Base-by-base conservation (phyloP, 2,113 vertebrate genomes). In the Microtus ochrogaster region DNA sequence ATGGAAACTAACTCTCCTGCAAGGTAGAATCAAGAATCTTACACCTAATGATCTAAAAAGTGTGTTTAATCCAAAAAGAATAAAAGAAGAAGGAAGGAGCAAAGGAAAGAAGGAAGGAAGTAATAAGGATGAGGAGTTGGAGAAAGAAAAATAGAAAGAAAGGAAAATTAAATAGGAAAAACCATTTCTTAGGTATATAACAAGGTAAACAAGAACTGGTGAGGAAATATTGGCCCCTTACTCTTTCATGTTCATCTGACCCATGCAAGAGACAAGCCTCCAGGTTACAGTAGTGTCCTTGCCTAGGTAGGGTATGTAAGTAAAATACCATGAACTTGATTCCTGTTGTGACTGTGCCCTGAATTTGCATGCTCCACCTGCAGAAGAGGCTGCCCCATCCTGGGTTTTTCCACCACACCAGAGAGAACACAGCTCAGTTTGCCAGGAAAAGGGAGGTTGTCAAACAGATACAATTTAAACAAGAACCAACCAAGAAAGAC, bases 221-320 rank as follows among this genome's bases (percentile, higher is more conserved):
- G 0, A 78, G 28, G 2, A 28, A 21, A 66, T 47, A 0, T 30
- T 65, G 22, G 4, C 6, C 3, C 8, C 14, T 28, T 14, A n/a
- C 1, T 83, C 1, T 77, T 2, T 13, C 44, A 7, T 33, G 4
- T 73, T 68, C 36, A 49, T 22, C 21, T 49, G 24, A 85, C 10
- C 11, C 16, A 22, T 9, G 33, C 0, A 16, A 7, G 26, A 73
- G 39, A 30, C 10, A 17, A 26, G 7, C 30, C 6, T 33, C 22
- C n/a, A 77, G 17, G 3, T 66, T 9, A 12, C 6, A 41, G 9
- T 0, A 58, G 4, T 21, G 24, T 86, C 5, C 63, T 39, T 39
- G 24, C 79, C 22, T 30, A 3, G 2, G 24, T 24, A 3, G 1
- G 30, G 21, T 39, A 14, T 70, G 3, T 52, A 68, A 85, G 11